These are phyloP conservation scores for Tipula vernalis DNA, from an alignment of 2,888 invertebrate genomes.

Conservation along the genomic window DNA sequence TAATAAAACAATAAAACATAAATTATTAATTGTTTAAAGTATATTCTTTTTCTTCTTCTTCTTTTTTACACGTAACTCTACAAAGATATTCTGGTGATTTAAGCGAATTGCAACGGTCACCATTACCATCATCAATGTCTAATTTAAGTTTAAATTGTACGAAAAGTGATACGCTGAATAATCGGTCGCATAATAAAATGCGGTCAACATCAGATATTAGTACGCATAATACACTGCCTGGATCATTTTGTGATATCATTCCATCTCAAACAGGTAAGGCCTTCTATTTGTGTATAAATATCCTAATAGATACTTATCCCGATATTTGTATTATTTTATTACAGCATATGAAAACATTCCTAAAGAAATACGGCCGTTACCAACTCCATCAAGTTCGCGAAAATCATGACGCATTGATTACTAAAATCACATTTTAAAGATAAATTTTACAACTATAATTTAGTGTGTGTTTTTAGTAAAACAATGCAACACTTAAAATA, in stretches of 20 bases:
- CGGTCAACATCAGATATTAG: constrained; percentile 18
- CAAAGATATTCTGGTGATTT: constrained; percentile 34
- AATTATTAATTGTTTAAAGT: neutral
- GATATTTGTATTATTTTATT: constrained; percentile 22
- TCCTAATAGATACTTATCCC: neutral
- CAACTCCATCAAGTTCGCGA: constrained; percentile 33
- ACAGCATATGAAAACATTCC: constrained; percentile 37
- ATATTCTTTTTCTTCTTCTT: neutral
- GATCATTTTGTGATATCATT: constrained; percentile 18
- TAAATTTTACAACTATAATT: neutral
- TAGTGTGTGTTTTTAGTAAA: neutral
- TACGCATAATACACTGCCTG: constrained; percentile 14
- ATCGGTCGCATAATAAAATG: constrained; percentile 11
- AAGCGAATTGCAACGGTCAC: constrained; percentile 35
- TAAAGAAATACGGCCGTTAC: constrained; percentile 35
- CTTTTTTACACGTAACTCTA: neutral
- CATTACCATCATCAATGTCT: constrained; percentile 35
- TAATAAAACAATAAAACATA: neutral
- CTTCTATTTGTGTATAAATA: neutral
- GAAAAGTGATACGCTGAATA: constrained; percentile 14
- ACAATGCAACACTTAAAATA: neutral
- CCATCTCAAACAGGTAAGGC: constrained; percentile 25
- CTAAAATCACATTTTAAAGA: neutral
- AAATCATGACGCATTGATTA: constrained; percentile 31
- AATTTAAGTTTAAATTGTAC: constrained; percentile 29